Evolutionary conservation across 2,797 vertebrate genomes (phyloP).

Genomic region (Myotis findleyi): DNA sequence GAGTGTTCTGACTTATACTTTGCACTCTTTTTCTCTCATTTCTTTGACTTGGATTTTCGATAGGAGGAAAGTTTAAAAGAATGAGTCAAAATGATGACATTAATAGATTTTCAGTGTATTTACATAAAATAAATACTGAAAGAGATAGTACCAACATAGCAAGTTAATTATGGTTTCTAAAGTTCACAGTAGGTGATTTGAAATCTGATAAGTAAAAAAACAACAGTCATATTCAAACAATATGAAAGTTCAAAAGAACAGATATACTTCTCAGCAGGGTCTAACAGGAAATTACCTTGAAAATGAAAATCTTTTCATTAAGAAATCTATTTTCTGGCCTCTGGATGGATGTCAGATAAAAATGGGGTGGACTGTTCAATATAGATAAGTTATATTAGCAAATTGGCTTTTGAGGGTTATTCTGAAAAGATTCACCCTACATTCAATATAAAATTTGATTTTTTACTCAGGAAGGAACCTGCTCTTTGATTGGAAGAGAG

Average conservation of each 20-base stretch:
- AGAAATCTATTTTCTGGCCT: not conserved
- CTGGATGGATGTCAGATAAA: not conserved
- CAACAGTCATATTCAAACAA: not conserved
- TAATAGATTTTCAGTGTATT: conserved; percentile 42
- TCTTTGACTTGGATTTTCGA: conserved; percentile 37
- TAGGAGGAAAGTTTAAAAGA: not conserved
- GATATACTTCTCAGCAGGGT: not conserved
- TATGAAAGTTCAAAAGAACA: conserved; percentile 24
- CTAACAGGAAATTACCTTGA: not conserved
- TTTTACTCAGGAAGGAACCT: not conserved
- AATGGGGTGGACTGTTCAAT: not conserved
- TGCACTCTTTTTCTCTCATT: conserved; percentile 8
- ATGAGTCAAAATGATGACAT: conserved; percentile 24
- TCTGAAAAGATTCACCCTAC: not conserved
- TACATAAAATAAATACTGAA: conserved; percentile 13
- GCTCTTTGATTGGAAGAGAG: not conserved
- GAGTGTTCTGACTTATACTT: conserved; percentile 31
- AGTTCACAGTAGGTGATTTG: conserved; percentile 10
- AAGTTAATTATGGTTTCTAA: conserved; percentile 32
- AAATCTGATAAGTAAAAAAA: conserved; percentile 32
- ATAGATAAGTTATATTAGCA: conserved; percentile 46
- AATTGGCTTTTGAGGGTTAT: not conserved
- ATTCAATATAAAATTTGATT: not conserved
- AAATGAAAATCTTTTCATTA: conserved; percentile 38
- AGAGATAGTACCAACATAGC: not conserved